Conservation (phyloP, 2,888 invertebrate species). For the Chelonus formosanus region DNA sequence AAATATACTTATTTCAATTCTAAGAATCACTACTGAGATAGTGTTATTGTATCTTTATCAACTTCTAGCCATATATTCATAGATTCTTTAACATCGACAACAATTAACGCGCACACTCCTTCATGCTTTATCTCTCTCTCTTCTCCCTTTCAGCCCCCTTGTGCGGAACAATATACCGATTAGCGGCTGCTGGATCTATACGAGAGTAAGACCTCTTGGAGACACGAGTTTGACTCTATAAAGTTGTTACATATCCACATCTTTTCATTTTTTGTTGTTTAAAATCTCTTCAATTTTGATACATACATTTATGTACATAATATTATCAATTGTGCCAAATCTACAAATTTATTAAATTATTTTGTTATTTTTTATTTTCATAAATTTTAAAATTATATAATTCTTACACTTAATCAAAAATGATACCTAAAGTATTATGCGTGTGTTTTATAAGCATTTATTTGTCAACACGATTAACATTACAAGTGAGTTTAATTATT, state of each 20-base stretch:
- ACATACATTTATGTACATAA: not conserved
- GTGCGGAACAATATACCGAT: slow-evolving; percentile 34
- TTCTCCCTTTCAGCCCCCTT: not conserved
- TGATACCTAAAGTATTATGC: slow-evolving; percentile 33
- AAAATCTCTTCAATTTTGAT: not conserved
- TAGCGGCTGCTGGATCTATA: slow-evolving; percentile 35
- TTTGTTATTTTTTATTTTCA: not conserved
- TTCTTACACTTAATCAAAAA: slow-evolving; percentile 6
- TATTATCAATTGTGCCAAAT: not conserved
- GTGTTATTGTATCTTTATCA: too few relatives aligned
- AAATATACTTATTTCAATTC: not conserved
- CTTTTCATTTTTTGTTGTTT: not conserved
- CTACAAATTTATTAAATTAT: too few relatives aligned
- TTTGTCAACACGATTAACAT: slow-evolving; percentile 40
- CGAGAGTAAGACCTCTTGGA: slow-evolving; percentile 18
- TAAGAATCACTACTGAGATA: too few relatives aligned
- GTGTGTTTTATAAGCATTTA: slow-evolving; percentile 40
- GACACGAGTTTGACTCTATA: slow-evolving; percentile 9
- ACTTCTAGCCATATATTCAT: not conserved
- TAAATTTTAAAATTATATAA: not conserved
- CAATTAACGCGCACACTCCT: slow-evolving; percentile 24
- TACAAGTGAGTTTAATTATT: slow-evolving; percentile 35
- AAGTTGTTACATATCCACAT: not conserved
- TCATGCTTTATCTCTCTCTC: not conserved
- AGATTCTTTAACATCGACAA: slow-evolving; percentile 11